These are phyloP conservation scores for Eurystomus glaucurus DNA, from an alignment of 2,797 vertebrate species.

Conservation along the genomic window DNA sequence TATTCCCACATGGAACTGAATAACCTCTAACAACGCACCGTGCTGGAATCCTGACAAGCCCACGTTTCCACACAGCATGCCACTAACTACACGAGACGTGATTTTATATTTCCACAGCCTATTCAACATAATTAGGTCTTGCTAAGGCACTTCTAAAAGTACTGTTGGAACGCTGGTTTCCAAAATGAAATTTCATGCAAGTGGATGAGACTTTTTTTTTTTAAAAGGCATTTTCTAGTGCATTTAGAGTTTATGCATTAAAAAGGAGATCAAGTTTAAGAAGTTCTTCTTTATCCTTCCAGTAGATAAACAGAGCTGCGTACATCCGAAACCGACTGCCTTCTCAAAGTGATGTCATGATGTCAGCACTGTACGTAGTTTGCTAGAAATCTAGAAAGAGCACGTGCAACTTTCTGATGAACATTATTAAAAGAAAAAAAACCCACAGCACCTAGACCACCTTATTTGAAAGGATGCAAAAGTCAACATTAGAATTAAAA, in stretches of 20 bases:
- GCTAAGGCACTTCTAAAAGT: neutral
- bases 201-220: neutral
- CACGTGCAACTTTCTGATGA: neutral
- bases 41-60: neutral
- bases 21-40: neutral
- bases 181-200: neutral
- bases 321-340: neutral
- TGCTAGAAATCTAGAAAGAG: neutral
- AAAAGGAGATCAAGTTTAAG: fast-evolving
- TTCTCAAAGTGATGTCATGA: neutral
- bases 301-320: neutral
- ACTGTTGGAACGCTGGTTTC: neutral
- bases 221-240: neutral
- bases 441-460: neutral
- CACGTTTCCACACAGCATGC: neutral
- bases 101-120: neutral
- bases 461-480: neutral
- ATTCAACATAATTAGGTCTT: neutral
- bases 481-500: slow-evolving; percentile 51
- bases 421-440: neutral
- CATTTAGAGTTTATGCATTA: neutral
- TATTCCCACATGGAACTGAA: neutral
- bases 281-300: neutral
- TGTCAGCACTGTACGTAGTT: neutral
- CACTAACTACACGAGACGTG: neutral